Percentiles rank a stretch among this genome's conserved stretches.
Conservation (phyloP, 2,113 vertebrate species). For the Neogale vison region DNA sequence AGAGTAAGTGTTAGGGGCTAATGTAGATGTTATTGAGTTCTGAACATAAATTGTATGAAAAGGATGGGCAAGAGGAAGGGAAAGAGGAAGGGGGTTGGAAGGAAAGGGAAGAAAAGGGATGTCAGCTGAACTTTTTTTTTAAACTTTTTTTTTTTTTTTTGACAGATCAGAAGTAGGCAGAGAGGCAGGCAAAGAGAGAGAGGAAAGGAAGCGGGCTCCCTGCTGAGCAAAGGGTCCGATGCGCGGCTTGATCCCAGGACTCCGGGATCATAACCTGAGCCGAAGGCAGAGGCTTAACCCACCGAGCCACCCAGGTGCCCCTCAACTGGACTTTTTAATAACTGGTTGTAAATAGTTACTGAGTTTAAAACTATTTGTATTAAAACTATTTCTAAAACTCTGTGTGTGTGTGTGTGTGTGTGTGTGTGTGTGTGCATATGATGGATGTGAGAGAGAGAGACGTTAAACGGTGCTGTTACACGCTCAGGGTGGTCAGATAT, state of each 20-base stretch:
- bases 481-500: neutral
- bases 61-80: neutral
- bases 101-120: slow-evolving; percentile 60
- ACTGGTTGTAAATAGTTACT: slow-evolving; percentile 63
- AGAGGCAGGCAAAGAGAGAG: no score
- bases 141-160: no score
- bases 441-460: neutral
- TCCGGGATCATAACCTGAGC: no score
- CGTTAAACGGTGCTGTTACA: neutral
- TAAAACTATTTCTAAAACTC: slow-evolving; percentile 51
- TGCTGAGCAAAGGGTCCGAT: no score
- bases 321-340: slow-evolving; percentile 54
- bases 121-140: slow-evolving; percentile 40
- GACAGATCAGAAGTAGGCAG: no score
- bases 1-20: neutral
- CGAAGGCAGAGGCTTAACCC: no score
- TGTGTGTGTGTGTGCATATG: neutral
- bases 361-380: slow-evolving; percentile 2
- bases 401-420: neutral
- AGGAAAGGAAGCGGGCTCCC: no score
- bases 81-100: neutral
- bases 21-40: neutral
- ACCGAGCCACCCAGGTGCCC: no score
- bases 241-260: no score
- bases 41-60: slow-evolving; percentile 21